phyloP scores from a whole-genome alignment of 1,140 invertebrate genomes.

The Drosophila suzukii region DNA sequence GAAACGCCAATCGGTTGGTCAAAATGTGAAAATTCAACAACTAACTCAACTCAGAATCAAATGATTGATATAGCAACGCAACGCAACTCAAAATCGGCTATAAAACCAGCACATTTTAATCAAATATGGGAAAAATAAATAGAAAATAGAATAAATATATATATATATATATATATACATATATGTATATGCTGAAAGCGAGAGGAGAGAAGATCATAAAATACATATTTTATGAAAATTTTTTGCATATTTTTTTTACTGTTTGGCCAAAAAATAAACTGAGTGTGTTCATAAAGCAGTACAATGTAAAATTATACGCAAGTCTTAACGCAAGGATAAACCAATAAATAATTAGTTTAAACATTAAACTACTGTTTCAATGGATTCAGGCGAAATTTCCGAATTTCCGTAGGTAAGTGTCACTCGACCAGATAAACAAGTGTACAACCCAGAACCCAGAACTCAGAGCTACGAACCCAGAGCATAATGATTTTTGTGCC shows the following conservation, averaged over 20 bases:
- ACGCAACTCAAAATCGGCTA: slow-evolving; percentile 15
- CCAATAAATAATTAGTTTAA: not conserved
- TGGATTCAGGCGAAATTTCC: slow-evolving; percentile 1
- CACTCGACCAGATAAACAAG: not conserved
- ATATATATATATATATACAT: slow-evolving; percentile 14
- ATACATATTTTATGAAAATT: slow-evolving; percentile 63
- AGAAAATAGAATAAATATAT: slow-evolving; percentile 12
- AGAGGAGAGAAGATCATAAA: slow-evolving; percentile 20
- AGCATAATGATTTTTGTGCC: slow-evolving; percentile 1
- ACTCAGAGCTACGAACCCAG: no score
- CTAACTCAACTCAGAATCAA: slow-evolving; percentile 47
- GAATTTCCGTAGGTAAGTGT: slow-evolving; percentile 11
- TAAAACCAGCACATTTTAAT: slow-evolving; percentile 13
- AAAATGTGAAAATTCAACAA: slow-evolving; percentile 48
- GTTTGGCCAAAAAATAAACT: slow-evolving; percentile 58
- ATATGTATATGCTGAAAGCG: slow-evolving; percentile 1
- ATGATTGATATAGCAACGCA: slow-evolving; percentile 45
- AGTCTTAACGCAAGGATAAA: slow-evolving; percentile 10
- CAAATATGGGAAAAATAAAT: slow-evolving; percentile 23
- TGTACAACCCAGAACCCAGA: not conserved
- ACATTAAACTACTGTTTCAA: not conserved
- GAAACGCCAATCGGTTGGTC: slow-evolving; percentile 16
- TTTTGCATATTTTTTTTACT: slow-evolving; percentile 70
- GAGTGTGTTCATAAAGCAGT: slow-evolving; percentile 66
- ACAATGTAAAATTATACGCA: slow-evolving; percentile 19